A percentile compares a stretch with the other conserved stretches of the same genome.
These are phyloP conservation scores for Limnephilus rhombicus DNA, from an alignment of 2,888 invertebrate species.

Conservation along the genomic window DNA sequence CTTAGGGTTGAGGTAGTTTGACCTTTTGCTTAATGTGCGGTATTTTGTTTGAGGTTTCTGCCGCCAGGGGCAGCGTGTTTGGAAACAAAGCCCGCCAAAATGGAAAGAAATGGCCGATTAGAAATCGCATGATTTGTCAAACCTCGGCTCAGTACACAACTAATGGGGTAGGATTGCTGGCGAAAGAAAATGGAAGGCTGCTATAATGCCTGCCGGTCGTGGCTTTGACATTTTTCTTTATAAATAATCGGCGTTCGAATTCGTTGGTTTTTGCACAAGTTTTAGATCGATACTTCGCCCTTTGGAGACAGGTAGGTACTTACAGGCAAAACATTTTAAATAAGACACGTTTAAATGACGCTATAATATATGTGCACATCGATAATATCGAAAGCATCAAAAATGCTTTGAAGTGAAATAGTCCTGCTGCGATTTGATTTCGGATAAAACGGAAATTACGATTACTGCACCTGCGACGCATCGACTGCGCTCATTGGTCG, in stretches of 20 bases:
- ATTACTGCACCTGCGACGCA: too few relatives aligned
- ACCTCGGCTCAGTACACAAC: conserved; percentile 56
- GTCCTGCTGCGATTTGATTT: too few relatives aligned
- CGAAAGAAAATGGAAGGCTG: conserved; percentile 44
- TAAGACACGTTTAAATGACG: too few relatives aligned
- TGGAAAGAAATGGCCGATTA: conserved; percentile 53
- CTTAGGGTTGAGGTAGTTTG: not conserved
- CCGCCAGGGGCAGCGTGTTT: not conserved
- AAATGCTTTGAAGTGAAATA: too few relatives aligned
- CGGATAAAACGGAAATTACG: too few relatives aligned
- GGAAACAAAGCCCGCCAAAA: conserved; percentile 48
- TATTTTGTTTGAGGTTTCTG: not conserved
- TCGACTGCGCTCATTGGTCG: too few relatives aligned
- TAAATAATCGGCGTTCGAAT: conserved; percentile 36
- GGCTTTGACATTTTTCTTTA: conserved; percentile 53
- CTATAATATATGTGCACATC: too few relatives aligned
- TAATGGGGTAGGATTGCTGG: conserved; percentile 49
- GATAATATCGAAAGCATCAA: too few relatives aligned
- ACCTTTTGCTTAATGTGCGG: not conserved
- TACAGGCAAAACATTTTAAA: too few relatives aligned
- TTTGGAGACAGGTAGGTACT: not conserved
- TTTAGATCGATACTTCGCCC: not conserved
- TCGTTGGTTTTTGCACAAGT: conserved; percentile 8
- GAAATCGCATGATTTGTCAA: conserved; percentile 58
- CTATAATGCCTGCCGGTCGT: conserved; percentile 14